Evolutionary conservation across 2,888 invertebrate genomes (phyloP).

Genomic region (Rhagium mordax): DNA sequence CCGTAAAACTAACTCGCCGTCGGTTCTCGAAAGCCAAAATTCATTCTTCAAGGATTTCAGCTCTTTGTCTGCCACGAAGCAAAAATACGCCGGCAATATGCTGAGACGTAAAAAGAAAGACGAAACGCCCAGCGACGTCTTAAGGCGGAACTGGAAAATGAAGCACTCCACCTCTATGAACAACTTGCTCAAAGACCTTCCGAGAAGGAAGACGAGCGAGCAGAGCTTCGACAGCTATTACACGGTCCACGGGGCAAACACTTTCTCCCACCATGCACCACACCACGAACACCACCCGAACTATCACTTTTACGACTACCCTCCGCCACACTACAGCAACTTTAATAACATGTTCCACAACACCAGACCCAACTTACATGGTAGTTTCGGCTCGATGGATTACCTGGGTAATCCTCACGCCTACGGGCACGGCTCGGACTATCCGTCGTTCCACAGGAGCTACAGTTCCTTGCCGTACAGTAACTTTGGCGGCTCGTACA

Average conservation of each 20-base stretch:
- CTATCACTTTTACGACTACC: constrained; percentile 34
- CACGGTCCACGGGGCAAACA: constrained; percentile 66
- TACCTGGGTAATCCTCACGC: constrained; percentile 16
- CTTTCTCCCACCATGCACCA: constrained; percentile 44
- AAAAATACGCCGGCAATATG: constrained; percentile 29
- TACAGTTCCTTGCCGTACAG: constrained; percentile 34
- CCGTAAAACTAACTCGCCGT: constrained; percentile 43
- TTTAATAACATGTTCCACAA: constrained; percentile 5
- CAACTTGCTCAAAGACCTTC: constrained; percentile 58
- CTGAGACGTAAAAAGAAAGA: constrained; percentile 48
- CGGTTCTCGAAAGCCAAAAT: constrained; percentile 43
- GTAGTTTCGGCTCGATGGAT: constrained; percentile 40
- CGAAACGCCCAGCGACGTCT: constrained; percentile 60
- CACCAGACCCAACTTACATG: constrained; percentile 25
- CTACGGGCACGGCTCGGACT: constrained; percentile 5
- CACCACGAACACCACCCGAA: constrained; percentile 11
- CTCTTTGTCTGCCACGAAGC: constrained; percentile 23
- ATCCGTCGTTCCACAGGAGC: constrained; percentile 36
- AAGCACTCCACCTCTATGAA: constrained; percentile 69
- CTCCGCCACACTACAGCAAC: constrained; percentile 18
- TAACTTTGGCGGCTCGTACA: constrained; percentile 18
- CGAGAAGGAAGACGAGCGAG: constrained; percentile 41
- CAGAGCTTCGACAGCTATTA: constrained; percentile 64
- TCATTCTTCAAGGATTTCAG: constrained; percentile 35
- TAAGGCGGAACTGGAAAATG: constrained; percentile 63